phyloP scores from a whole-genome alignment of 2,113 vertebrate species.

The Gallinago media region DNA sequence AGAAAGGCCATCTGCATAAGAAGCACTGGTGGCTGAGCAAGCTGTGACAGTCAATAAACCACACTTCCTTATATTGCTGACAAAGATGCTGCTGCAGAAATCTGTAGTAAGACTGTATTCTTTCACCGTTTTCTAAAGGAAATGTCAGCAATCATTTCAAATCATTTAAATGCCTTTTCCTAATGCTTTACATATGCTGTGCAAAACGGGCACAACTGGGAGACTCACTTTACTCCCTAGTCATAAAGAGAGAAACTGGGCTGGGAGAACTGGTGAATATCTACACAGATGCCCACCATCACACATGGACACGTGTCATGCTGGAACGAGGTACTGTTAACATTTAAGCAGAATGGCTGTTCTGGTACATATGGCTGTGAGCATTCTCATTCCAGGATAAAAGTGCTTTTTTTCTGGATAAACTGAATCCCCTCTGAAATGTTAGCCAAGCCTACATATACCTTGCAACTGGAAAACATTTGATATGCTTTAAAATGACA shows the following conservation, averaged over 20 bases:
- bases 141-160: not conserved
- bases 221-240: not conserved
- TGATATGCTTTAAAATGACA: not conserved
- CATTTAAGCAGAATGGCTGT: not conserved
- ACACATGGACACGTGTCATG: rapidly evolving
- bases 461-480: not conserved
- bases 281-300: not conserved
- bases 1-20: not conserved
- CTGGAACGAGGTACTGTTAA: not conserved
- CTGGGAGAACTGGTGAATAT: not conserved
- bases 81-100: not conserved
- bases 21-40: not conserved
- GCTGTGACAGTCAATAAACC: not conserved
- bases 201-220: not conserved
- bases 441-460: not conserved
- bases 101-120: not conserved
- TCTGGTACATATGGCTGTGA: not conserved
- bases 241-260: not conserved
- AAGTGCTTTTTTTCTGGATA: not conserved
- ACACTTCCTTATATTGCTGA: rapidly evolving
- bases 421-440: not conserved
- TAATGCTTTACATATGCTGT: not conserved
- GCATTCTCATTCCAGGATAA: not conserved
- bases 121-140: not conserved
- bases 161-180: not conserved